These are phyloP conservation scores for Fabriciana adippe DNA, from an alignment of 2,888 invertebrate species.

Conservation along the genomic window DNA sequence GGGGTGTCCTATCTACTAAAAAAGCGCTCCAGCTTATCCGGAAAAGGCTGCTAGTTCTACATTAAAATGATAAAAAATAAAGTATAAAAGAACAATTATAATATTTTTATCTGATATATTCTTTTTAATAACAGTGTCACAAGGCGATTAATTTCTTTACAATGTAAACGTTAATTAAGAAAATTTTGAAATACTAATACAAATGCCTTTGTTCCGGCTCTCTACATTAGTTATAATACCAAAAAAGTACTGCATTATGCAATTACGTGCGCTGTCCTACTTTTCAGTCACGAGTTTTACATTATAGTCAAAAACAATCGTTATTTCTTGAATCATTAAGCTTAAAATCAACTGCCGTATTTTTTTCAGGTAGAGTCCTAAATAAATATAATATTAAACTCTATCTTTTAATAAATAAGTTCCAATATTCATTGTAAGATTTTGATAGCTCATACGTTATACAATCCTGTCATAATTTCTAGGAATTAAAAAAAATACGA, in stretches of 20 bases:
- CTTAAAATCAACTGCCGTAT: constrained; percentile 5
- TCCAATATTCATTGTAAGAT: background rate
- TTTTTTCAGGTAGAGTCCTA: constrained; percentile 13
- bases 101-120: background rate
- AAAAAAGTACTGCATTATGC: constrained; percentile 36
- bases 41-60: too few relatives aligned
- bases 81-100: too few relatives aligned
- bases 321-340: background rate
- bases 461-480: constrained; percentile 38
- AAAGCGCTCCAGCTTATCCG: too few relatives aligned
- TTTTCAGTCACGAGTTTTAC: constrained; percentile 32
- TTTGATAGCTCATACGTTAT: constrained; percentile 27
- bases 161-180: constrained; percentile 18
- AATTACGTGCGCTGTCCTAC: constrained; percentile 34
- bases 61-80: too few relatives aligned
- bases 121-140: background rate
- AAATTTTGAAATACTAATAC: constrained; percentile 28
- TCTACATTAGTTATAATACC: constrained; percentile 32
- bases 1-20: too few relatives aligned
- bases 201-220: constrained; percentile 35
- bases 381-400: constrained; percentile 18
- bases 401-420: background rate
- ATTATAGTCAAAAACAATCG: constrained; percentile 19
- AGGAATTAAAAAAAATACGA: constrained; percentile 31
- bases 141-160: background rate